Evolutionary conservation across 2,888 invertebrate genomes (phyloP).

Genomic region (Volucella zonaria): DNA sequence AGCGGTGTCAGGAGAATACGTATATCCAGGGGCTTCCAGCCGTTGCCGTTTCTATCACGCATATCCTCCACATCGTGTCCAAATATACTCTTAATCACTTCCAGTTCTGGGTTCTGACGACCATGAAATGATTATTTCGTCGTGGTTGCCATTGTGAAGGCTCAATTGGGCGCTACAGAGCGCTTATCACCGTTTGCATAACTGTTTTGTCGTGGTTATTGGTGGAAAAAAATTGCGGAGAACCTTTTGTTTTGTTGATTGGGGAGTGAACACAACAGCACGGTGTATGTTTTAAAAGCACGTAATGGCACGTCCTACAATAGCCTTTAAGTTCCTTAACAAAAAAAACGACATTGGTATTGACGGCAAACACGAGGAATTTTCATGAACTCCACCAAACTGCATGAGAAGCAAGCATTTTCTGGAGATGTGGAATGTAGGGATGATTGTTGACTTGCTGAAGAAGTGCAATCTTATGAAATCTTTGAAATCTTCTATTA

Average conservation of each 20-base stretch:
- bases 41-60: constrained; percentile 85
- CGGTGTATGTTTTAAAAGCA: constrained; percentile 35
- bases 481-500: too few relatives aligned
- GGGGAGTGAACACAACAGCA: constrained; percentile 2
- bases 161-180: constrained; percentile 63
- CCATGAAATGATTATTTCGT: constrained; percentile 87
- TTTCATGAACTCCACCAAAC: too few relatives aligned
- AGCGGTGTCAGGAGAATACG: constrained; percentile 89
- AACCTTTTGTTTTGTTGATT: constrained; percentile 53
- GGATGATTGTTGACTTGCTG: too few relatives aligned
- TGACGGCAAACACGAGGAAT: too few relatives aligned
- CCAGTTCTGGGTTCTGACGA: constrained; percentile 93
- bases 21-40: constrained; percentile 90
- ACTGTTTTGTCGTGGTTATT: constrained; percentile 4
- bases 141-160: constrained; percentile 75
- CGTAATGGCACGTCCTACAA: too few relatives aligned
- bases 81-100: constrained; percentile 93
- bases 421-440: too few relatives aligned
- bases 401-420: too few relatives aligned
- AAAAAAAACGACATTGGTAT: too few relatives aligned
- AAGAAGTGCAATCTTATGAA: too few relatives aligned
- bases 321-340: too few relatives aligned
- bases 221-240: constrained; percentile 6
- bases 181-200: constrained; percentile 57
- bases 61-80: constrained; percentile 88